Conservation (phyloP, 2,888 invertebrate genomes). For the Imbricaverruca yamaguchii region DNA sequence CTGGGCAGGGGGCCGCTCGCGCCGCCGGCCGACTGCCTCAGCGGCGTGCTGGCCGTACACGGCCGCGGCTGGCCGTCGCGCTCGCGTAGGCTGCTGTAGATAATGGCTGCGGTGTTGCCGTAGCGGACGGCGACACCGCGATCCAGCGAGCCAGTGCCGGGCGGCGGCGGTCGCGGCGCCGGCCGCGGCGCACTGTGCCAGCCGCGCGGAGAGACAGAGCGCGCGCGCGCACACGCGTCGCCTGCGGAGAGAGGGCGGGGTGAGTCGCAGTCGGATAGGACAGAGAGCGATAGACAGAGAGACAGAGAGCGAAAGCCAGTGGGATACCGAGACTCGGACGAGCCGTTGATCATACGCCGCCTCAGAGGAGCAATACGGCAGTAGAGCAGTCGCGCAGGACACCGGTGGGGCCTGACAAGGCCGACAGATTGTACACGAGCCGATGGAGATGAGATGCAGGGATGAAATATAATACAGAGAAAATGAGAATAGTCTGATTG, state of each 20-base stretch:
- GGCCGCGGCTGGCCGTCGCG: too few species aligned
- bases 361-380: not conserved
- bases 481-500: too few species aligned
- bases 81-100: not conserved
- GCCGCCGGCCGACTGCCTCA: not conserved
- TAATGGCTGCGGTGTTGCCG: not conserved
- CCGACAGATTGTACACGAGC: too few species aligned
- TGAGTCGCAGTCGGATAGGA: not conserved
- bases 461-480: too few species aligned
- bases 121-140: not conserved
- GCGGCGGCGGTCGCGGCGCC: conserved; percentile 4
- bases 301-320: not conserved
- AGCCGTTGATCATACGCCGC: too few species aligned
- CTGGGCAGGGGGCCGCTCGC: not conserved
- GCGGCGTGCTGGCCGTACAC: too few species aligned
- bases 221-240: too few species aligned
- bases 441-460: too few species aligned
- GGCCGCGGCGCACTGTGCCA: not conserved
- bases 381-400: not conserved
- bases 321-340: too few species aligned
- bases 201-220: not conserved
- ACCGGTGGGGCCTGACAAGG: too few species aligned
- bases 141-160: conserved; percentile 13
- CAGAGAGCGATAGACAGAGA: not conserved
- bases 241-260: not conserved